These are phyloP conservation scores for Gnatocerus cornutus DNA, from an alignment of 2,888 invertebrate genomes.

Conservation along the genomic window DNA sequence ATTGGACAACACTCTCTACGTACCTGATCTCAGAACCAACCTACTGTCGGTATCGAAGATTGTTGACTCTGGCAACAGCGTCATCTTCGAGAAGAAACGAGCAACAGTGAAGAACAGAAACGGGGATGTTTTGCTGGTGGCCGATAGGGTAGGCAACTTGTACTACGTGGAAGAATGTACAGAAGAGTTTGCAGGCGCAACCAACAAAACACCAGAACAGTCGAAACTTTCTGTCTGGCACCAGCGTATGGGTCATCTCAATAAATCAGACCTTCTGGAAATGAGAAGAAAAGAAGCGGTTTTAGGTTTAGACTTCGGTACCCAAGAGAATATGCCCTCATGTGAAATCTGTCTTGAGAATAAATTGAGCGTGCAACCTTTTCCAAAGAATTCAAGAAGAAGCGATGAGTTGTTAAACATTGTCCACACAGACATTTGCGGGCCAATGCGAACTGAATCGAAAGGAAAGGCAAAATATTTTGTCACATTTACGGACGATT, in stretches of 20 bases:
- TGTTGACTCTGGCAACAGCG: background rate
- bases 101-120: no score
- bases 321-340: no score
- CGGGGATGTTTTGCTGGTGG: background rate
- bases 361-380: background rate
- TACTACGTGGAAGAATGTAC: no score
- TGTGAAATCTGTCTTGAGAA: background rate
- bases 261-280: no score
- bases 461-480: background rate
- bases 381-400: background rate
- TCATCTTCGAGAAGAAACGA: background rate
- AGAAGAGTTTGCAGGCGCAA: no score
- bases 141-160: no score
- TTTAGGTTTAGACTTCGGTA: no score
- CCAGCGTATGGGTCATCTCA: no score
- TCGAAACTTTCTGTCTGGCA: no score
- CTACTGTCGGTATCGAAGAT: constrained; percentile 8
- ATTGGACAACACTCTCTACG: background rate
- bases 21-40: constrained; percentile 14
- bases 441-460: background rate
- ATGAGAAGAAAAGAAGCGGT: no score
- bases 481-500: constrained; percentile 1
- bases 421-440: constrained; percentile 12
- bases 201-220: no score
- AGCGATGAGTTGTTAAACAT: background rate